Evolutionary conservation across 2,113 vertebrate genomes (phyloP), one percentile per base, ranked within the genome.

Genomic region (Pao palembangensis): DNA sequence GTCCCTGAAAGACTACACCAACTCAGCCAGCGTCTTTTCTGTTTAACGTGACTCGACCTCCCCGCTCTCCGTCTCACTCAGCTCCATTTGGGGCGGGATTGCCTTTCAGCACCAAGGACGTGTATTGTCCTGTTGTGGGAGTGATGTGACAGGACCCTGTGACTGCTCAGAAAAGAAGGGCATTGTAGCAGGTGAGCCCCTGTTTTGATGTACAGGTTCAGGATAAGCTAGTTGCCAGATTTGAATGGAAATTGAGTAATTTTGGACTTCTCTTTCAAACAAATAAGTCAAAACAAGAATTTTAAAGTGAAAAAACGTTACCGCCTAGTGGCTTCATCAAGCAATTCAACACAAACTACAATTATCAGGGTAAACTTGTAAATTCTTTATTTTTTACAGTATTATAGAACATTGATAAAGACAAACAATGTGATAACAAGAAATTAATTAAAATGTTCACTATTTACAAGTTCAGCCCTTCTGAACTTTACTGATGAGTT

Each of bases 401-500:
- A 61, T 38, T 3, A 41, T 21, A 42, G 42, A 71, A 86, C 73
- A 81, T 25, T 53, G 11, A 85, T 1, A 82, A 69, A 64, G 52
- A 80, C 58, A 66, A 66, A 58, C 19, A 76, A 11, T 52, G 59
- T 43, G 58, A 25, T 5, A 75, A 54, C 44, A 61, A 31, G 31
- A 1, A 47, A 16, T 15, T 41, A 44, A 49, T 51, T 17, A n/a
- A 76, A 61, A 68, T 34, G 10, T 31, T 59, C 52, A 78, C 47
- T 48, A 71, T 83, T 71, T 77, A 76, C 73, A 75, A 28, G 34
- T 19, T 85, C 68, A 90, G 19, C 84, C 80, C 61, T 85, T 91
- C 61, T 90, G 85, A 3, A 91, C 89, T 42, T 91, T 91, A 6
- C 68, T 55, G 47, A 92, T 92, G 1, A 93, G 90, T n/a, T 93